Base-by-base conservation (phyloP, 2,113 vertebrate species). In the Mungos mungo region DNA sequence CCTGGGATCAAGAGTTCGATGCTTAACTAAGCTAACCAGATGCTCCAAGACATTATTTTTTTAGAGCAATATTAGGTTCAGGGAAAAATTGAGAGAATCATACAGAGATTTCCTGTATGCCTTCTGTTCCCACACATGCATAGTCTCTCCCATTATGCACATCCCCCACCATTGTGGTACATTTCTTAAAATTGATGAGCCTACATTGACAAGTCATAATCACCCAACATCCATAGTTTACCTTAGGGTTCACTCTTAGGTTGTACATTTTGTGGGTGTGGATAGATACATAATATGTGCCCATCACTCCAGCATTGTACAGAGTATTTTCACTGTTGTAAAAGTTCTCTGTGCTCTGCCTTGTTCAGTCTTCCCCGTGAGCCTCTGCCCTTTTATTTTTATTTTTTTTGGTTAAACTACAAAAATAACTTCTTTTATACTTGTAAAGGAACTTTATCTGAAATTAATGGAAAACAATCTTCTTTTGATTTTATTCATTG, bases 401-500 rank as follows among this genome's bases (percentile, higher is more conserved):
- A 76, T 89, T 57, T 90, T 41, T 21, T 60, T 57, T 93, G 31
- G 21, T 88, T 91, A 83, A 94, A 89, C 19, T 57, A 52, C 33
- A 50, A 19, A 95, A 85, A 54, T 88, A 71, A 12, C 29, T 93
- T 82, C 54, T 6, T 38, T 85, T 77, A 21, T 66, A 21, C 14
- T 92, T 81, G 10, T 31, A 57, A 69, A 95, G 68, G 21, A 71
- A 4, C 31, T 90, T 87, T 95, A 35, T 74, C 54, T 71, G 11
- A 72, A 84, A 45, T 93, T 88, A 7, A 52, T 95, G 21, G 66
- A 81, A 72, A 72, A 35, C 31, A 47, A 2, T 47, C 80, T 90
- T 50, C 13, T 84, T 93, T 92, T 16, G 41, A 25, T 74, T 91
- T 93, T 66, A 77, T 33, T 93, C 33, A 86, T 89, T 94, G 14